These are phyloP conservation scores for Columba livia DNA, from an alignment of 2,113 vertebrate species.

Conservation along the genomic window DNA sequence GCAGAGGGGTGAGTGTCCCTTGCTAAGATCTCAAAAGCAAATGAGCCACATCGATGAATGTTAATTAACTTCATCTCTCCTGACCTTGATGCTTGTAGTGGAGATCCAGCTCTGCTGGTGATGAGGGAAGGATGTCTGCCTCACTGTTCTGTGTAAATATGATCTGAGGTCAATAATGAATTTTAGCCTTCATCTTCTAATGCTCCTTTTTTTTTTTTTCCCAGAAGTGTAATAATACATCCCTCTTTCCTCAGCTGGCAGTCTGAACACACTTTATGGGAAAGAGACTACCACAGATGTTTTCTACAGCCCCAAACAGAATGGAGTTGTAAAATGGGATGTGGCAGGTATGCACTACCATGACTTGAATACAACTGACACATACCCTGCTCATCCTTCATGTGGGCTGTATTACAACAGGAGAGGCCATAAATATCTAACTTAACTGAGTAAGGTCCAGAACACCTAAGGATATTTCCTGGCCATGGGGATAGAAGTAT, in stretches of 20 bases:
- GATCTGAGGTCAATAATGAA: not conserved
- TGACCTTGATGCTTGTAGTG: not conserved
- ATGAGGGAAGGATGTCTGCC: not conserved
- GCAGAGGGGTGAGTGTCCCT: not conserved
- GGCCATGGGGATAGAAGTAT: not conserved
- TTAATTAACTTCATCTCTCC: not conserved
- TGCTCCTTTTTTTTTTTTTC: not conserved
- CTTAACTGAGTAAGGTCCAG: not conserved
- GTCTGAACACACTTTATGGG: not conserved
- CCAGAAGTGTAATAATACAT: not conserved
- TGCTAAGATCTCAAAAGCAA: not conserved
- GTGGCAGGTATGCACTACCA: not conserved
- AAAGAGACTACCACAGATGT: not conserved
- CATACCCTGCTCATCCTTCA: not conserved
- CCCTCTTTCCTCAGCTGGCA: not conserved
- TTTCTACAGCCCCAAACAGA: not conserved
- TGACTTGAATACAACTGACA: not conserved
- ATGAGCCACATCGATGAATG: not conserved
- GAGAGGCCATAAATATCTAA: not conserved
- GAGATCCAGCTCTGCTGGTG: not conserved
- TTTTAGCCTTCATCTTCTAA: not conserved
- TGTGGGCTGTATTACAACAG: not conserved
- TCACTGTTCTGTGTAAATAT: not conserved
- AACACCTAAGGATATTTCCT: not conserved
- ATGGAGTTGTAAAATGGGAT: not conserved